A percentile compares a stretch with the other conserved stretches of the same genome.
Evolutionary conservation across 2,113 vertebrate genomes (phyloP).

Genomic region (Ardeotis arabs): DNA sequence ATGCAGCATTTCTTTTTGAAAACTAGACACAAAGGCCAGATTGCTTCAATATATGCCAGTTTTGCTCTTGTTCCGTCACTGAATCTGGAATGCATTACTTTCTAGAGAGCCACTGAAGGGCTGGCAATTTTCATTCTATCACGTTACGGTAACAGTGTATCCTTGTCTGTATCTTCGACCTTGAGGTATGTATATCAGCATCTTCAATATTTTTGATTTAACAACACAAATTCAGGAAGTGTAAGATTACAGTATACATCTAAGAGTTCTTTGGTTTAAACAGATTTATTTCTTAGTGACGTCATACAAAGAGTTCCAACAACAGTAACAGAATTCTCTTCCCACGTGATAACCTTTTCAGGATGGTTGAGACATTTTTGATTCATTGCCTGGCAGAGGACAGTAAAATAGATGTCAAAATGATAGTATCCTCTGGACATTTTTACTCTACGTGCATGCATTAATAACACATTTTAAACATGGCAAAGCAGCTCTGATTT

Average conservation of each 20-base stretch:
- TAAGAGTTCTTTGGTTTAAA: not conserved
- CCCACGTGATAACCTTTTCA: not conserved
- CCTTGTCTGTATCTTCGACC: not conserved
- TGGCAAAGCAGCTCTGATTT: conserved; percentile 17
- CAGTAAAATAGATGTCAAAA: conserved; percentile 48
- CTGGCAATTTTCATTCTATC: not conserved
- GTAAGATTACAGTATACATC: not conserved
- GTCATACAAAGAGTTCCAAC: not conserved
- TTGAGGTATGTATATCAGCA: not conserved
- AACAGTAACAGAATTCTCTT: conserved; percentile 9
- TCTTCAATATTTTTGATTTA: not conserved
- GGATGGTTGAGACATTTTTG: conserved; percentile 7
- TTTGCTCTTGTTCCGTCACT: not conserved
- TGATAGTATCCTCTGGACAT: not conserved
- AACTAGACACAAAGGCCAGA: not conserved
- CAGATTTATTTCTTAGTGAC: not conserved
- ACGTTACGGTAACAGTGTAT: not conserved
- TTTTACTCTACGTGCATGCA: not conserved
- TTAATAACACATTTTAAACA: conserved; percentile 41
- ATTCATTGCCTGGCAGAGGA: conserved; percentile 5
- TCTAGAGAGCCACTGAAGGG: not conserved
- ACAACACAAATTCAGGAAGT: not conserved
- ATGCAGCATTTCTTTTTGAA: not conserved
- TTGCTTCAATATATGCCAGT: not conserved
- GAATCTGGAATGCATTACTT: not conserved